These are phyloP conservation scores for Taenaris catops DNA, from an alignment of 2,888 invertebrate species.

Conservation along the genomic window DNA sequence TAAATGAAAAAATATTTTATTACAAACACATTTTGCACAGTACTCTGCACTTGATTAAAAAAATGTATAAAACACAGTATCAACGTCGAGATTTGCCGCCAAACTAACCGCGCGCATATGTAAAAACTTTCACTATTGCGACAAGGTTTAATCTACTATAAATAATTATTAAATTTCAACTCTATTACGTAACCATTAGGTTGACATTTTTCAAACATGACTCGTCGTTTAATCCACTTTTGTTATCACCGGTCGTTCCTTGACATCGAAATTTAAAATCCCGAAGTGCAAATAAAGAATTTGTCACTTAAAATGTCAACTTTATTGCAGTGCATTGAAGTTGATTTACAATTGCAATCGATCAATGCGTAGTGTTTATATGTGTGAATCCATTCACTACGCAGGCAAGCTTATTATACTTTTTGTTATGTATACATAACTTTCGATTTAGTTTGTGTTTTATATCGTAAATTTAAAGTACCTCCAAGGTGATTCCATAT, in stretches of 20 bases:
- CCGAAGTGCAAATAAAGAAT: slow-evolving; percentile 9
- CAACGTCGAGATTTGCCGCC: slow-evolving; percentile 51
- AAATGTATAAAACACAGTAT: slow-evolving; percentile 31
- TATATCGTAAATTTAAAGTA: too few species aligned
- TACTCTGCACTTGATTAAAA: slow-evolving; percentile 12
- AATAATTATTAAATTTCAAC: slow-evolving; percentile 14
- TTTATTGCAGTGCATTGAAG: slow-evolving; percentile 1
- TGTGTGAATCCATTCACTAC: slow-evolving; percentile 31
- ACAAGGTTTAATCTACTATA: slow-evolving; percentile 35
- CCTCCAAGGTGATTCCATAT: slow-evolving; percentile 88
- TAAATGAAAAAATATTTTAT: slow-evolving; percentile 11
- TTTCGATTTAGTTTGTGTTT: too few species aligned
- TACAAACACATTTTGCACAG: slow-evolving; percentile 16
- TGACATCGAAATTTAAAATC: slow-evolving; percentile 24
- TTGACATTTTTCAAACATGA: slow-evolving; percentile 21
- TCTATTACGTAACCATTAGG: slow-evolving; percentile 14
- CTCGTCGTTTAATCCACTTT: slow-evolving; percentile 19
- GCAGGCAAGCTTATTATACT: too few species aligned
- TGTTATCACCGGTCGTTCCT: slow-evolving; percentile 19
- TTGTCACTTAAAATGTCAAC: slow-evolving; percentile 4
- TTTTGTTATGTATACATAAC: too few species aligned
- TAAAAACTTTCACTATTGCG: slow-evolving; percentile 41
- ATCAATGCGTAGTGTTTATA: slow-evolving; percentile 5
- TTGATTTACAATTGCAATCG: slow-evolving; percentile 3
- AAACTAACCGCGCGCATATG: slow-evolving; percentile 52